These are phyloP conservation scores for Kradibia gibbosae DNA, from an alignment of 1,140 invertebrate genomes.

Conservation along the genomic window DNA sequence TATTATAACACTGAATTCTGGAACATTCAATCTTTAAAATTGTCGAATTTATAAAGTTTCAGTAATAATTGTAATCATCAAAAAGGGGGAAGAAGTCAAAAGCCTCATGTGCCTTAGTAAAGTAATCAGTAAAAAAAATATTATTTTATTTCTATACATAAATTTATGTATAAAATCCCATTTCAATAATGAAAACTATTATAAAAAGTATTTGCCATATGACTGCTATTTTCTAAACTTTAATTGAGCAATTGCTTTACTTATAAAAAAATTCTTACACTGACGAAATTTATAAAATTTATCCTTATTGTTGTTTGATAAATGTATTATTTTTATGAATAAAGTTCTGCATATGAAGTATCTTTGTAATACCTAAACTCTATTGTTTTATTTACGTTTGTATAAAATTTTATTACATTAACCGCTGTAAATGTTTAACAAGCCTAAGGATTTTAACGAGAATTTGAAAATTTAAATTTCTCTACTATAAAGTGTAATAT, in stretches of 20 bases:
- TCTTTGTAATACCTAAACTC: not conserved
- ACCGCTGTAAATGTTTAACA: not conserved
- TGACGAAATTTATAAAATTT: not conserved
- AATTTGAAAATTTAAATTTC: not conserved
- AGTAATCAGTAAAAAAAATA: too few relatives aligned
- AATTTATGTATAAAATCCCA: too few relatives aligned
- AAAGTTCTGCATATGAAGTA: not conserved
- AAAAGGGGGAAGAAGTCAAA: too few relatives aligned
- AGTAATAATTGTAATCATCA: too few relatives aligned
- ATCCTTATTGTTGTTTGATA: not conserved
- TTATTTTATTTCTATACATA: too few relatives aligned
- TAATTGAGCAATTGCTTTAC: not conserved
- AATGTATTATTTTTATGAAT: not conserved
- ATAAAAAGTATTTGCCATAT: too few relatives aligned
- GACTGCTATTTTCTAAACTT: too few relatives aligned
- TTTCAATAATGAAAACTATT: too few relatives aligned
- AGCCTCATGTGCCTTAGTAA: too few relatives aligned
- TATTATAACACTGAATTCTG: too few relatives aligned
- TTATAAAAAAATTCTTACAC: not conserved
- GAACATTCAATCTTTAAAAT: too few relatives aligned
- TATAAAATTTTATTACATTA: not conserved
- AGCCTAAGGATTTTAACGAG: not conserved
- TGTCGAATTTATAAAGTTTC: too few relatives aligned
- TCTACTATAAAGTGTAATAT: not conserved
- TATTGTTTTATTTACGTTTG: not conserved